These are phyloP conservation scores for Eilema caniola DNA, from an alignment of 2,888 invertebrate species.

Conservation along the genomic window DNA sequence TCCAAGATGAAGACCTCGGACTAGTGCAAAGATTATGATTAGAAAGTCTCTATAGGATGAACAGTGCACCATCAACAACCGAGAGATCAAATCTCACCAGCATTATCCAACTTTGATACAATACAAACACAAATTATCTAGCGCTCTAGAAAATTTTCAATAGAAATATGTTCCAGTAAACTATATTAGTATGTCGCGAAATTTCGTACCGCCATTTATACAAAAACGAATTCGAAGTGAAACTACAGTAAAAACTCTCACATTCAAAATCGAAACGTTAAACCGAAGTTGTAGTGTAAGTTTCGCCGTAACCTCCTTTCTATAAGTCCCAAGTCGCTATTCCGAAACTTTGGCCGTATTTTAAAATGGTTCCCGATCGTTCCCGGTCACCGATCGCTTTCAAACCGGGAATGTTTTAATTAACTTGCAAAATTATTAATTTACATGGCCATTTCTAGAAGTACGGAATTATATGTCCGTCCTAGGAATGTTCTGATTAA, in stretches of 20 bases:
- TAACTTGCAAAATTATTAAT: constrained; percentile 74
- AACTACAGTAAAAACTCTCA: constrained; percentile 50
- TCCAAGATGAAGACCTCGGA: too few species aligned
- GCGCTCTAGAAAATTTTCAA: too few species aligned
- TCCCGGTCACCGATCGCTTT: constrained; percentile 45
- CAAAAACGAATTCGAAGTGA: constrained; percentile 15
- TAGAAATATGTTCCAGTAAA: background rate
- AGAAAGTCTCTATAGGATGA: too few species aligned
- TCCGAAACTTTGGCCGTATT: constrained; percentile 54
- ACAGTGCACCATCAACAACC: too few species aligned
- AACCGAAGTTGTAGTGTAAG: constrained; percentile 54
- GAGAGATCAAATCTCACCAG: too few species aligned
- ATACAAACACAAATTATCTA: too few species aligned
- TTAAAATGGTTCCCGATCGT: constrained; percentile 37
- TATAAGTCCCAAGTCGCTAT: constrained; percentile 54
- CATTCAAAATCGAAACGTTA: constrained; percentile 45
- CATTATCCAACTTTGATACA: too few species aligned
- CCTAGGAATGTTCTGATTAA: constrained; percentile 52
- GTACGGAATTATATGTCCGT: constrained; percentile 48
- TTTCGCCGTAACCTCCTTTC: constrained; percentile 54
- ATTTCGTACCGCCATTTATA: background rate
- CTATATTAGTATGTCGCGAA: constrained; percentile 9
- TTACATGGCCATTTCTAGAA: constrained; percentile 62
- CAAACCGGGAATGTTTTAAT: constrained; percentile 65
- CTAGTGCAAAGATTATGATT: too few species aligned